These are phyloP conservation scores for Lordiphosa fenestrarum DNA, from an alignment of 2,888 invertebrate species.

Conservation along the genomic window DNA sequence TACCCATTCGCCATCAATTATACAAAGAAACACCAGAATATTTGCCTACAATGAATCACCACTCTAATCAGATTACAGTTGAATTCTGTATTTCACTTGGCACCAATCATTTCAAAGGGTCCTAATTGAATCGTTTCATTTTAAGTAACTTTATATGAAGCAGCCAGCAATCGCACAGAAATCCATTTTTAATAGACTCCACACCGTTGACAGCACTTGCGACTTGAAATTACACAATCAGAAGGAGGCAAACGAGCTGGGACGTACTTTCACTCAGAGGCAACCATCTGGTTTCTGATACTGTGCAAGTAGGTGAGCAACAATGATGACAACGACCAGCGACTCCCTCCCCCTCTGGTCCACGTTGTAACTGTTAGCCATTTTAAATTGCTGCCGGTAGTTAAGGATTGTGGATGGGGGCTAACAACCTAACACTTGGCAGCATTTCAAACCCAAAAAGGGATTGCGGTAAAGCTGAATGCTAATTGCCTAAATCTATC, in stretches of 20 bases:
- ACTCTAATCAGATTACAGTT: too few relatives aligned
- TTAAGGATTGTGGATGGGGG: not conserved
- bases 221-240: slow-evolving; percentile 45
- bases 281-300: slow-evolving; percentile 24
- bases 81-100: too few relatives aligned
- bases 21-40: too few relatives aligned
- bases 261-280: not conserved
- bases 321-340: slow-evolving; percentile 10
- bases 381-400: slow-evolving; percentile 19
- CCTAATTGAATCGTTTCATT: not conserved
- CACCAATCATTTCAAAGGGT: too few relatives aligned
- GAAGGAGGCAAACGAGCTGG: slow-evolving; percentile 13
- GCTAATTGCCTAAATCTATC: slow-evolving; percentile 66
- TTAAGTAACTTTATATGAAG: slow-evolving; percentile 2
- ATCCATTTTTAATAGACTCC: slow-evolving; percentile 56
- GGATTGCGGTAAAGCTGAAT: slow-evolving; percentile 18
- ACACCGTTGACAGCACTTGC: slow-evolving; percentile 45
- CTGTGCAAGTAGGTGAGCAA: slow-evolving; percentile 19
- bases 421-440: slow-evolving; percentile 12
- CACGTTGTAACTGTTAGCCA: slow-evolving; percentile 14
- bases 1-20: too few relatives aligned
- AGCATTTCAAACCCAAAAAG: slow-evolving; percentile 13
- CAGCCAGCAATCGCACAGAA: slow-evolving; percentile 32
- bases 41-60: too few relatives aligned
- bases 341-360: slow-evolving; percentile 2